A percentile compares a stretch with the other conserved stretches of the same genome.
These are phyloP conservation scores for Dipus sagitta DNA, from an alignment of 2,797 vertebrate species.

Conservation along the genomic window DNA sequence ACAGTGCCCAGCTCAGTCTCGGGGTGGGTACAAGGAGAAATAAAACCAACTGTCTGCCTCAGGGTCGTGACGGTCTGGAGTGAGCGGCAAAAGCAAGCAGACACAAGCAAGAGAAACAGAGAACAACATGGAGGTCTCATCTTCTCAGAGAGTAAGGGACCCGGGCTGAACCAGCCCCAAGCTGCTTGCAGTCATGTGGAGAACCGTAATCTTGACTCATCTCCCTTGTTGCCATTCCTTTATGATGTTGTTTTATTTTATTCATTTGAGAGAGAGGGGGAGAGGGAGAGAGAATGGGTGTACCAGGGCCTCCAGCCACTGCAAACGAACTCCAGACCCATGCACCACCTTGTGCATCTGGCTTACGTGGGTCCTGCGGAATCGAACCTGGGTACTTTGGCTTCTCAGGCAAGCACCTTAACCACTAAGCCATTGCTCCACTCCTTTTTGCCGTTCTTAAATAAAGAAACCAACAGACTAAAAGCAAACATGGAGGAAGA, in stretches of 20 bases:
- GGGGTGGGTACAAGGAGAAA: background rate
- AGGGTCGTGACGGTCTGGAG: background rate
- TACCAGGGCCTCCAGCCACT: too few relatives aligned
- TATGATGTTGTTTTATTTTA: too few relatives aligned
- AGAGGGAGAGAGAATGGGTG: too few relatives aligned
- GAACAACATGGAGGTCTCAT: background rate
- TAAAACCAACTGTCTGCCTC: background rate
- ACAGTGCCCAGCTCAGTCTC: background rate
- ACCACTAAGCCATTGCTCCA: too few relatives aligned
- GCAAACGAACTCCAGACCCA: too few relatives aligned
- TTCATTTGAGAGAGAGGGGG: too few relatives aligned
- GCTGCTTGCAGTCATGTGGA: background rate
- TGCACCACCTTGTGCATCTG: too few relatives aligned
- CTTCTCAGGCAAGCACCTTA: too few relatives aligned
- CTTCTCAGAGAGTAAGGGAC: background rate
- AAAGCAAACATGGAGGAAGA: background rate
- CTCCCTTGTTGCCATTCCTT: background rate
- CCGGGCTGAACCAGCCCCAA: background rate
- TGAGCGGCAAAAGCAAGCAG: background rate
- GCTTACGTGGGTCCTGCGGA: too few relatives aligned
- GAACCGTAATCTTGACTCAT: constrained; percentile 26
- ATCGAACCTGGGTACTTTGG: too few relatives aligned
- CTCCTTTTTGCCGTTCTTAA: background rate
- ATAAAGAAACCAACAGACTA: constrained; percentile 19
- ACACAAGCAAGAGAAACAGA: background rate